A percentile compares a stretch with the other conserved stretches of the same genome.
These are phyloP conservation scores for Polietes domitor DNA, from an alignment of 2,888 invertebrate genomes.

Conservation along the genomic window DNA sequence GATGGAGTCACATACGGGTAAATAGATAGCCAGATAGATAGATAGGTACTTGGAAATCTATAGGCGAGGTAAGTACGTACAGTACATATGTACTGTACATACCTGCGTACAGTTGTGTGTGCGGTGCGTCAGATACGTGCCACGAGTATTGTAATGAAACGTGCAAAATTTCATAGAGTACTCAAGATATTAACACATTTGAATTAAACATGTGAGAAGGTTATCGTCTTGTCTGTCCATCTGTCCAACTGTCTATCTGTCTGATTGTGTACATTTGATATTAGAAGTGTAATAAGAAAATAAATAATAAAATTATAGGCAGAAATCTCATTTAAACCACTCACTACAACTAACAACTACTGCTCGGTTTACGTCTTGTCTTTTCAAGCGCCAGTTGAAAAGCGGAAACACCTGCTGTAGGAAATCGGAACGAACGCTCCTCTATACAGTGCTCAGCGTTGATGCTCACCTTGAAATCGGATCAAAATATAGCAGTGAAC, in stretches of 20 bases:
- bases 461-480: too few species aligned
- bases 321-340: background rate
- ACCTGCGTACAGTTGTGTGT: background rate
- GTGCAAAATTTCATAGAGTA: constrained; percentile 63
- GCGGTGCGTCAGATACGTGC: background rate
- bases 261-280: constrained; percentile 39
- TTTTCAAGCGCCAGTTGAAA: background rate
- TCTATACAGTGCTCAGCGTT: too few species aligned
- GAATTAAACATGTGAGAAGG: constrained; percentile 53
- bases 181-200: constrained; percentile 62
- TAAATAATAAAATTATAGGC: constrained; percentile 8
- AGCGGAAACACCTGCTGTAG: constrained; percentile 4
- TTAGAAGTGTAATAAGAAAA: constrained; percentile 50
- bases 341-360: background rate
- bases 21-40: constrained; percentile 51
- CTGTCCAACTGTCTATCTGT: background rate
- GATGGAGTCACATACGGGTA: constrained; percentile 7
- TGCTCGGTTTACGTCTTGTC: background rate
- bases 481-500: too few species aligned
- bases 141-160: constrained; percentile 62
- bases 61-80: background rate
- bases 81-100: constrained; percentile 1
- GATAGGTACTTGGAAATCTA: too few species aligned
- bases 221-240: constrained; percentile 34
- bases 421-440: background rate